These are phyloP conservation scores for Caenorhabditis latens DNA, from an alignment of 1,140 invertebrate species.

Conservation along the genomic window DNA sequence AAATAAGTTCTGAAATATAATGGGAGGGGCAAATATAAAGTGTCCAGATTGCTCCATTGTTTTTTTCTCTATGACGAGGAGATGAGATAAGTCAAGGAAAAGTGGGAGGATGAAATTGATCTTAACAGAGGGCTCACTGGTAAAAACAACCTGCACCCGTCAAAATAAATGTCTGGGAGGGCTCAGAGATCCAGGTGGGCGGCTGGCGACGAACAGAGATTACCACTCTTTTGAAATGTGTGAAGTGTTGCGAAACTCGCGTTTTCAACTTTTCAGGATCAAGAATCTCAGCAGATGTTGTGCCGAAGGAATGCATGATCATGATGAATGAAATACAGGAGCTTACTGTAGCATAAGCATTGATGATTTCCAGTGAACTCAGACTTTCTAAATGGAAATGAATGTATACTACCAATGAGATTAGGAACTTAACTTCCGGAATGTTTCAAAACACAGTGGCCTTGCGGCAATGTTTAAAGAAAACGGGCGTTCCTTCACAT, in stretches of 20 bases:
- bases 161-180: background rate
- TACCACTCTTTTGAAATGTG: background rate
- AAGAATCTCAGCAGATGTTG: no score
- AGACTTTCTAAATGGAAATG: no score
- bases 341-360: no score
- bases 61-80: background rate
- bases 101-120: background rate
- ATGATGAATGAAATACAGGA: no score
- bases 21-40: background rate
- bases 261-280: no score
- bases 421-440: background rate
- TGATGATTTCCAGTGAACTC: no score
- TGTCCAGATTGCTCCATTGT: background rate
- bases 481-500: background rate
- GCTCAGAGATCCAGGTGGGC: slow-evolving; percentile 40
- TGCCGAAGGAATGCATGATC: no score
- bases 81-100: slow-evolving; percentile 15
- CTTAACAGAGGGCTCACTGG: background rate
- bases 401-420: no score
- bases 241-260: background rate
- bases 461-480: background rate
- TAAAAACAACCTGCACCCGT: slow-evolving; percentile 37
- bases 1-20: background rate
- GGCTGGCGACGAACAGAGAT: background rate
- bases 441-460: slow-evolving; percentile 12